These are phyloP conservation scores for Cabera pusaria DNA, from an alignment of 2,888 invertebrate species.

Conservation along the genomic window DNA sequence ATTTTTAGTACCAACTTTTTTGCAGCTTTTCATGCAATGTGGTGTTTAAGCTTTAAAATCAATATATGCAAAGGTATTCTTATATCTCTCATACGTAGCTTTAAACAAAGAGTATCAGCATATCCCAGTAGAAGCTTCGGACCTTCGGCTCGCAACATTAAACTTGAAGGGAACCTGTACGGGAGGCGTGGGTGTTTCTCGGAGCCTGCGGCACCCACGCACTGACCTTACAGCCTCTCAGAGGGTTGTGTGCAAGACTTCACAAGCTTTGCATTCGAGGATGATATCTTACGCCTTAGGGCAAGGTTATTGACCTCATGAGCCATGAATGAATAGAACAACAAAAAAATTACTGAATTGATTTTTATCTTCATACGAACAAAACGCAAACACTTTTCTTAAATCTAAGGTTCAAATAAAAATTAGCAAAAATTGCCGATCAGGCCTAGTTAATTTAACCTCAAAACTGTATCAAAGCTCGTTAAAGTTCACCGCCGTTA, in stretches of 20 bases:
- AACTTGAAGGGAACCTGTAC: constrained; percentile 59
- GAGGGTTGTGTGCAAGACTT: constrained; percentile 46
- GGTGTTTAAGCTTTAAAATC: too few species aligned
- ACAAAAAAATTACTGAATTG: too few species aligned
- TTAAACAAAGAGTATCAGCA: constrained; percentile 35
- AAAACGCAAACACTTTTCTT: too few species aligned
- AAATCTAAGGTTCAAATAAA: too few species aligned
- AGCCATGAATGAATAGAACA: too few species aligned
- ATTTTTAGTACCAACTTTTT: too few species aligned
- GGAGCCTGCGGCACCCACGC: constrained; percentile 67
- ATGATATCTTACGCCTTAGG: constrained; percentile 33
- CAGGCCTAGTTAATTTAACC: too few species aligned
- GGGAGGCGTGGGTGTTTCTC: constrained; percentile 63
- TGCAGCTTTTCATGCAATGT: too few species aligned
- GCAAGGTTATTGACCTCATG: constrained; percentile 7
- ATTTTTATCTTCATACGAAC: too few species aligned
- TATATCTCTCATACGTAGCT: background rate
- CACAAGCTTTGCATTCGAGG: constrained; percentile 32
- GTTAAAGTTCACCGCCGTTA: constrained; percentile 33
- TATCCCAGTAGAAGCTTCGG: constrained; percentile 26
- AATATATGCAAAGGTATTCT: too few species aligned
- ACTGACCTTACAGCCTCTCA: constrained; percentile 53
- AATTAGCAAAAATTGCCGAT: too few species aligned
- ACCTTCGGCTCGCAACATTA: constrained; percentile 42
- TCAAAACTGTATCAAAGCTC: constrained; percentile 5